phyloP scores from a whole-genome alignment of 2,888 invertebrate genomes.

The Mayetiola destructor region DNA sequence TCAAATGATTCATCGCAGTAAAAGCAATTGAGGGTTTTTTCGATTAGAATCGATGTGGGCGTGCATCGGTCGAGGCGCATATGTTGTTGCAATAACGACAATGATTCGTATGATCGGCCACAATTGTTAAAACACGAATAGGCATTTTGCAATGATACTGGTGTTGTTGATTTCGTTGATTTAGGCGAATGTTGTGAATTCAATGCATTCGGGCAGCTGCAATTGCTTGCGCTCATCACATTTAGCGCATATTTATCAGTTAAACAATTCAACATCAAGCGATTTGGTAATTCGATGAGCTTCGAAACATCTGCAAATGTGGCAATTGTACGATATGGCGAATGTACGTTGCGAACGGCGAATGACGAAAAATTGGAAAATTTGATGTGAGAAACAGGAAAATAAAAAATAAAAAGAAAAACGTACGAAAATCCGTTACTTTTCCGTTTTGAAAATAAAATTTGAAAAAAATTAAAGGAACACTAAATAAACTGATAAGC shows the following conservation, averaged over 20 bases:
- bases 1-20: constrained; percentile 17
- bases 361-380: background rate
- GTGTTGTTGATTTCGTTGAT: background rate
- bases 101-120: constrained; percentile 17
- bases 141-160: background rate
- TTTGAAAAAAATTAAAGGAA: no score
- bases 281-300: no score
- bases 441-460: no score
- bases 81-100: constrained; percentile 18
- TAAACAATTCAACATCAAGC: background rate
- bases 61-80: constrained; percentile 18
- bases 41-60: background rate
- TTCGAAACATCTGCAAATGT: no score
- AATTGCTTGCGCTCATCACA: background rate
- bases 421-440: background rate
- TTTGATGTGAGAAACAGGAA: background rate
- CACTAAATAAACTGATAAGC: no score
- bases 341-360: background rate
- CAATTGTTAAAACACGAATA: constrained; percentile 19
- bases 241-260: background rate
- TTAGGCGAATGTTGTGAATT: background rate
- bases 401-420: constrained; percentile 1
- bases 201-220: background rate
- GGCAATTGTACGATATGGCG: background rate
- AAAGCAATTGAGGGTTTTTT: constrained; percentile 17